A percentile compares a stretch with the other conserved stretches of the same genome.
Conservation (phyloP, 2,888 invertebrate genomes). For the Tachina fera region DNA sequence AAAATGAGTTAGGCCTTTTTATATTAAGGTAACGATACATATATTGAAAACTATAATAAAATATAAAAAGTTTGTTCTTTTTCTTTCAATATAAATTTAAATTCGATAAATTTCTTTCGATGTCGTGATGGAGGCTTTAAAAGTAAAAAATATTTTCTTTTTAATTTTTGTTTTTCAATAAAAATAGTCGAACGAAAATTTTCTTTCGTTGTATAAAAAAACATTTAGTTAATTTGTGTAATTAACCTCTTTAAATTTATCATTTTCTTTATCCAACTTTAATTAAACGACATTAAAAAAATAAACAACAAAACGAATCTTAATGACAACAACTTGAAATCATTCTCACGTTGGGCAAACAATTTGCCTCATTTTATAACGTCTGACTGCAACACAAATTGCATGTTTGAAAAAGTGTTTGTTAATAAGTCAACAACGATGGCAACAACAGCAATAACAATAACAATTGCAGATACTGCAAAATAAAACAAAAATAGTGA, state of each 20-base stretch:
- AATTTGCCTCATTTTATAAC: slow-evolving; percentile 14
- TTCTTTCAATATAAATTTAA: too few relatives aligned
- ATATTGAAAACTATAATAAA: too few relatives aligned
- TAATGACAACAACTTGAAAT: slow-evolving; percentile 18
- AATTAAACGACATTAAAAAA: slow-evolving; percentile 1
- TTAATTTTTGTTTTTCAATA: too few relatives aligned
- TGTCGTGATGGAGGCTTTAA: too few relatives aligned
- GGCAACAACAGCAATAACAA: background rate
- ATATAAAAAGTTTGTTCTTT: too few relatives aligned
- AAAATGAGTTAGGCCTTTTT: too few relatives aligned
- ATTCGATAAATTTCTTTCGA: too few relatives aligned
- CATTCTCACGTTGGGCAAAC: slow-evolving; percentile 44
- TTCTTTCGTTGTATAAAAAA: background rate
- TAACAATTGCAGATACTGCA: background rate
- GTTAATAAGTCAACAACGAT: slow-evolving; percentile 37
- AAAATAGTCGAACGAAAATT: too few relatives aligned
- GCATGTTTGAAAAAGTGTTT: slow-evolving; percentile 36
- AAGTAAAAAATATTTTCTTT: too few relatives aligned
- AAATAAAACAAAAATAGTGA: slow-evolving; percentile 10
- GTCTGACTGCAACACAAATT: slow-evolving; percentile 16
- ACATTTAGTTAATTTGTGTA: slow-evolving; percentile 16
- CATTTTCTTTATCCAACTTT: slow-evolving; percentile 13
- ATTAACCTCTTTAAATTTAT: slow-evolving; percentile 37
- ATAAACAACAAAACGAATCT: background rate
- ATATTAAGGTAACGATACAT: too few relatives aligned